Percentiles rank a stretch among this genome's conserved stretches.
These are phyloP conservation scores for Agrochola lychnidis DNA, from an alignment of 2,888 invertebrate species.

Conservation along the genomic window DNA sequence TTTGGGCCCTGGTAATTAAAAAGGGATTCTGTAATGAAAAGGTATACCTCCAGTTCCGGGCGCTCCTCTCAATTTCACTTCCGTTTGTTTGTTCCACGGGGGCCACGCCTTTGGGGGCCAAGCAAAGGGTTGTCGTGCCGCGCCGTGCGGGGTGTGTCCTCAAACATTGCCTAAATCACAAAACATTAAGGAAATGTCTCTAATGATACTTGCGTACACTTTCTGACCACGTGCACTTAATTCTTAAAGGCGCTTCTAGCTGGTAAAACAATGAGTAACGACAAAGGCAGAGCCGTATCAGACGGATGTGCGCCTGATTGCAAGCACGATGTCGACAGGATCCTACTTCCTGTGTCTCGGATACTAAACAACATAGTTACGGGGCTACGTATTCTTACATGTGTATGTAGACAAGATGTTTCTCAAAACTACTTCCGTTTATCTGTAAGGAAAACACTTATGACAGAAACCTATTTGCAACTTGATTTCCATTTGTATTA, in stretches of 20 bases:
- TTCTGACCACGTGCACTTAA: slow-evolving; percentile 51
- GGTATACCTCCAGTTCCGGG: slow-evolving; percentile 89
- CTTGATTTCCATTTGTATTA: not conserved
- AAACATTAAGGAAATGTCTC: slow-evolving; percentile 69
- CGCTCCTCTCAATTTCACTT: slow-evolving; percentile 90
- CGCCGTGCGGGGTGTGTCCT: slow-evolving; percentile 77
- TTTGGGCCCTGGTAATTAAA: slow-evolving; percentile 90
- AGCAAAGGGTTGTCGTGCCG: slow-evolving; percentile 85
- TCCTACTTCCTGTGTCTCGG: slow-evolving; percentile 79
- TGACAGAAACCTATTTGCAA: slow-evolving; percentile 22
- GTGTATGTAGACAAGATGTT: slow-evolving; percentile 32
- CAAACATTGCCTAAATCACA: slow-evolving; percentile 78
- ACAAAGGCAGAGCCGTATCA: slow-evolving; percentile 59
- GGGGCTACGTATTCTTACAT: slow-evolving; percentile 27
- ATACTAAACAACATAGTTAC: slow-evolving; percentile 67
- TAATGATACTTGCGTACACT: slow-evolving; percentile 55
- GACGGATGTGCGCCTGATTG: slow-evolving; percentile 85
- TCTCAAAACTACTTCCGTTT: slow-evolving; percentile 47
- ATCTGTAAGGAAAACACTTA: slow-evolving; percentile 30
- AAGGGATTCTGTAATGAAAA: slow-evolving; percentile 91
- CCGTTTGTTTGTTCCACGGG: slow-evolving; percentile 88
- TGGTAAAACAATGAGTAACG: slow-evolving; percentile 53
- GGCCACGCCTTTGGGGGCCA: slow-evolving; percentile 85
- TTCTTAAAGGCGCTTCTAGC: slow-evolving; percentile 58
- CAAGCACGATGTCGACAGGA: slow-evolving; percentile 72